Conservation (phyloP, 92 coral and sea anemone genomes). For the Nematostella vectensis region DNA sequence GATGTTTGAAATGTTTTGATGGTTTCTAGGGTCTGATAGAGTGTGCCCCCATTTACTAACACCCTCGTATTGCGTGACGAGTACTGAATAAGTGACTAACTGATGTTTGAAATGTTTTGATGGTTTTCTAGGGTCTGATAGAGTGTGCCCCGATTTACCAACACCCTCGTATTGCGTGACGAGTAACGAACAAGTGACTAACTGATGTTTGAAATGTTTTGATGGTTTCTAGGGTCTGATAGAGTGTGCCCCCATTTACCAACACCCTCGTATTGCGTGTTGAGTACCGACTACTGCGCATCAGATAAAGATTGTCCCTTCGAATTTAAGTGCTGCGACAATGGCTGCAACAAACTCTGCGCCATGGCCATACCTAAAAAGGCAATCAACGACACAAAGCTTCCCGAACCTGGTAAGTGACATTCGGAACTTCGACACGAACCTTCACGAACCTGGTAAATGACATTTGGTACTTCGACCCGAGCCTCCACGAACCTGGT, state of each 20-base stretch:
- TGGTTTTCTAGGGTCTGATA: no score
- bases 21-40: no score
- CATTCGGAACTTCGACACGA: background rate
- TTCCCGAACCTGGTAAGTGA: background rate
- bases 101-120: no score
- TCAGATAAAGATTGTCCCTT: conserved; percentile 40
- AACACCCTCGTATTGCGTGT: conserved; percentile 36
- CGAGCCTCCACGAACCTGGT: background rate
- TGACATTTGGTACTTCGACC: background rate
- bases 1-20: no score
- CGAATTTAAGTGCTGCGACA: conserved; percentile 47
- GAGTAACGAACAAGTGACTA: no score
- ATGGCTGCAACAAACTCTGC: conserved; percentile 51
- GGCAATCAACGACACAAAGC: background rate
- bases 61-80: conserved; percentile 37
- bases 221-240: no score
- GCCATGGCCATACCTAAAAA: conserved; percentile 7
- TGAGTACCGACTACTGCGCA: conserved; percentile 37
- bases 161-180: no score
- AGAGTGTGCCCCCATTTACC: conserved; percentile 39
- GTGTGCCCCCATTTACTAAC: conserved; percentile 39
- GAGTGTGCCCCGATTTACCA: no score
- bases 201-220: no score
- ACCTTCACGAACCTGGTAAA: background rate
- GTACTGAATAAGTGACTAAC: no score